Conservation (phyloP, 2,113 vertebrate genomes). For the Rhynchopsitta pachyrhyncha region DNA sequence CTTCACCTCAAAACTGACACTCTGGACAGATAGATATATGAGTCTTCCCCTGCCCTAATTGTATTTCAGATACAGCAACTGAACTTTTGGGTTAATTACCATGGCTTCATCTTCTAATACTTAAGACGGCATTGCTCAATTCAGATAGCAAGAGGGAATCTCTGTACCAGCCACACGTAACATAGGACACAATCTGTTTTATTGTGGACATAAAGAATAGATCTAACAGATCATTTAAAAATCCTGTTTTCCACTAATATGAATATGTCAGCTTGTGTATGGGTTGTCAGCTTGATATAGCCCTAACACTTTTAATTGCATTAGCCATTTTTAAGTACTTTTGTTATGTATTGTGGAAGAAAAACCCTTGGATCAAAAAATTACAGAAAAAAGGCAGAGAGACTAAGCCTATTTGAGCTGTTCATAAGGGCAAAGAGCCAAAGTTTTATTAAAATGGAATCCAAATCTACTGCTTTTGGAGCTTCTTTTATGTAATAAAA, state of each 20-base stretch:
- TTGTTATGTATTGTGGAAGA: background rate
- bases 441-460: constrained; percentile 38
- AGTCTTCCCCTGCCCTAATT: background rate
- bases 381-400: background rate
- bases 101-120: background rate
- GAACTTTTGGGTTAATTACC: background rate
- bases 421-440: constrained; percentile 2
- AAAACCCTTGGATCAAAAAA: background rate
- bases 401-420: background rate
- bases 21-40: background rate
- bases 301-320: background rate
- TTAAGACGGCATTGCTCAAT: background rate
- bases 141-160: background rate
- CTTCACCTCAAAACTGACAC: background rate
- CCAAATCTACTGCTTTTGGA: background rate
- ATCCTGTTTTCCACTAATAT: background rate
- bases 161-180: background rate
- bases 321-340: background rate
- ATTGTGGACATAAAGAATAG: background rate
- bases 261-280: background rate
- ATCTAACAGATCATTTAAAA: background rate
- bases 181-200: background rate
- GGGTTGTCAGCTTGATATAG: background rate
- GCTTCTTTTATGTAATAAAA: background rate
- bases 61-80: background rate